phyloP scores from a whole-genome alignment of 2,113 vertebrate species.

The Lota lota region DNA sequence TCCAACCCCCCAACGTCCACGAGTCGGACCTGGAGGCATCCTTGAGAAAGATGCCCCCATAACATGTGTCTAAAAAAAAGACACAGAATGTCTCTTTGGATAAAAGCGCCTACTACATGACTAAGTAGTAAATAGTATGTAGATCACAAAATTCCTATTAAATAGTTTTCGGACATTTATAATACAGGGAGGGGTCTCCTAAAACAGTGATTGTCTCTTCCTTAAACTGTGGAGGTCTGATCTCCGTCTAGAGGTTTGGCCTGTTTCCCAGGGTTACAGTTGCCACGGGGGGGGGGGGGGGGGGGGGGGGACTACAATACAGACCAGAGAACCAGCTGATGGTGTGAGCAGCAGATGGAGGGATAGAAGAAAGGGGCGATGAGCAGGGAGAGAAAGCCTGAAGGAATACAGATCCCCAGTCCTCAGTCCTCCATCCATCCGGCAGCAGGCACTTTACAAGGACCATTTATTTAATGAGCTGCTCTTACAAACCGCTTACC shows the following conservation, averaged over 20 bases:
- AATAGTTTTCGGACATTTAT: no score
- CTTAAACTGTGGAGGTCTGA: no score
- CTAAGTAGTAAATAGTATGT: not conserved
- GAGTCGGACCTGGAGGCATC: no score
- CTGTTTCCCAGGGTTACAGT: not conserved
- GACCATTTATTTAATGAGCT: slow-evolving; percentile 67
- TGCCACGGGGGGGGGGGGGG: not conserved
- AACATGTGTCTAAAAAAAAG: no score
- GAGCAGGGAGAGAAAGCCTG: not conserved
- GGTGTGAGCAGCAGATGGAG: not conserved
- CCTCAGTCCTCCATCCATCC: slow-evolving; percentile 43
- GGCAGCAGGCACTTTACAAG: slow-evolving; percentile 57
- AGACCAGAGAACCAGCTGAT: no score
- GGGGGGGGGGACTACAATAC: not conserved
- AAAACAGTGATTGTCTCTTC: no score
- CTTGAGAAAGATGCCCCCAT: no score
- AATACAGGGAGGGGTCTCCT: no score
- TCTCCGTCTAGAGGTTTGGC: no score
- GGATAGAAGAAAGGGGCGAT: not conserved
- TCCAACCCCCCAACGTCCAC: no score
- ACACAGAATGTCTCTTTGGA: no score
- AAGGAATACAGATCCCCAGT: slow-evolving; percentile 42
- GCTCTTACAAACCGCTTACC: slow-evolving; percentile 58
- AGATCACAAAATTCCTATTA: no score
- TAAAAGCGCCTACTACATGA: not conserved